Conservation (phyloP, 2,113 vertebrate genomes). For the Ictalurus furcatus region DNA sequence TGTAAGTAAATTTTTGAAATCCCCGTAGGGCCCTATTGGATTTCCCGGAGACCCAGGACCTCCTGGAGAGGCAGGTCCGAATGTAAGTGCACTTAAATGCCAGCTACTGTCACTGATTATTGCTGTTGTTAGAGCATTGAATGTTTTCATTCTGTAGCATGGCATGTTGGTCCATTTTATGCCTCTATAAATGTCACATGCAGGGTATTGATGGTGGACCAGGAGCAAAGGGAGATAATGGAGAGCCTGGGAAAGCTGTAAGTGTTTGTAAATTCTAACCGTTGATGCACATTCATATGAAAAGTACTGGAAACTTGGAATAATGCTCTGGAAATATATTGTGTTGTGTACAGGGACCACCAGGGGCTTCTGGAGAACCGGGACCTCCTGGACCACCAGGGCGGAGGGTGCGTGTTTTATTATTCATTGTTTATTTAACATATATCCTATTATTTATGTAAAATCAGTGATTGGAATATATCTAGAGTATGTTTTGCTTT, state of each 20-base stretch:
- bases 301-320: background rate
- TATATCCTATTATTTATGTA: background rate
- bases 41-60: slow-evolving; percentile 82
- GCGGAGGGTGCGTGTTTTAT: slow-evolving; percentile 77
- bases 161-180: slow-evolving; percentile 2
- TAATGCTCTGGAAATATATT: background rate
- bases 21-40: slow-evolving; percentile 78
- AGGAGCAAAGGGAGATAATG: slow-evolving; percentile 83
- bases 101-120: slow-evolving; percentile 26
- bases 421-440: background rate
- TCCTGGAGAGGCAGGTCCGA: slow-evolving; percentile 79
- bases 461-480: background rate
- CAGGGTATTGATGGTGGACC: slow-evolving; percentile 81
- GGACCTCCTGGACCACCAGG: slow-evolving; percentile 85
- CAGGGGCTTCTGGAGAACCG: slow-evolving; percentile 85
- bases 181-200: slow-evolving; percentile 26
- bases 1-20: slow-evolving; percentile 15
- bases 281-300: background rate
- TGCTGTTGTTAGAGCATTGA: background rate
- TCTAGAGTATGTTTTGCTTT: background rate
- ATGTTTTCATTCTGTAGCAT: slow-evolving; percentile 17
- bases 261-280: slow-evolving; percentile 54
- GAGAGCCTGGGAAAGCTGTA: slow-evolving; percentile 83
- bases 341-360: slow-evolving; percentile 75
- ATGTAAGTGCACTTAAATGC: slow-evolving; percentile 65